Percentiles rank a stretch among this genome's conserved stretches.
phyloP scores from a whole-genome alignment of 2,797 vertebrate species.

The Monodelphis domestica region DNA sequence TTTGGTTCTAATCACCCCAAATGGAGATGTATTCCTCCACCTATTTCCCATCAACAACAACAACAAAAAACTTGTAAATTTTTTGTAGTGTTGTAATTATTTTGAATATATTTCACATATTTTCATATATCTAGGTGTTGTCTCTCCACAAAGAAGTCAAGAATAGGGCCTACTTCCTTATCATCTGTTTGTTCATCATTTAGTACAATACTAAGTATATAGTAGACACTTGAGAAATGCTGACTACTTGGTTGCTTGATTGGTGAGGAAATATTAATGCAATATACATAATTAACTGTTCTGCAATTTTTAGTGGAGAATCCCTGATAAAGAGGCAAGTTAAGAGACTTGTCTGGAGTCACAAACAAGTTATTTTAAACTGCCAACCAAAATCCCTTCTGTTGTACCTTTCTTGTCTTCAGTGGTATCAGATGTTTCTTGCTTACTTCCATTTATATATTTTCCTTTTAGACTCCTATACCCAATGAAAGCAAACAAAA shows the following conservation, averaged over 20 bases:
- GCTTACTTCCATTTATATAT: not conserved
- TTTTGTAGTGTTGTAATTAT: not conserved
- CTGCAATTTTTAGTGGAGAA: not conserved
- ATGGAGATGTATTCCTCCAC: too few relatives aligned
- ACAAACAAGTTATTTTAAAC: not conserved
- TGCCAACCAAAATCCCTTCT: not conserved
- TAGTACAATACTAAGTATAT: not conserved
- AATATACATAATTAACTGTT: not conserved
- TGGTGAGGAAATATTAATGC: not conserved
- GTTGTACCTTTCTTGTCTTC: not conserved
- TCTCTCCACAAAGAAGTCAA: not conserved
- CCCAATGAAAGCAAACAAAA: not conserved
- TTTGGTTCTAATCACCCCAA: too few relatives aligned
- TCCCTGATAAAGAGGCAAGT: not conserved
- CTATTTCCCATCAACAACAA: not conserved
- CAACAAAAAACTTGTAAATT: not conserved
- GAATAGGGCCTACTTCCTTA: not conserved
- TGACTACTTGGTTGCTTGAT: not conserved
- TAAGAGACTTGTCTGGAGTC: slow-evolving; percentile 10
- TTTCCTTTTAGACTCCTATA: not conserved
- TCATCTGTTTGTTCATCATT: not conserved
- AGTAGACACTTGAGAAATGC: not conserved
- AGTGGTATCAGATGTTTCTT: not conserved
- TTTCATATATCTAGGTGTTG: not conserved
- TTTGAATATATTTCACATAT: not conserved